Base-by-base conservation (phyloP, 2,888 invertebrate genomes). In the Pomacea canaliculata region DNA sequence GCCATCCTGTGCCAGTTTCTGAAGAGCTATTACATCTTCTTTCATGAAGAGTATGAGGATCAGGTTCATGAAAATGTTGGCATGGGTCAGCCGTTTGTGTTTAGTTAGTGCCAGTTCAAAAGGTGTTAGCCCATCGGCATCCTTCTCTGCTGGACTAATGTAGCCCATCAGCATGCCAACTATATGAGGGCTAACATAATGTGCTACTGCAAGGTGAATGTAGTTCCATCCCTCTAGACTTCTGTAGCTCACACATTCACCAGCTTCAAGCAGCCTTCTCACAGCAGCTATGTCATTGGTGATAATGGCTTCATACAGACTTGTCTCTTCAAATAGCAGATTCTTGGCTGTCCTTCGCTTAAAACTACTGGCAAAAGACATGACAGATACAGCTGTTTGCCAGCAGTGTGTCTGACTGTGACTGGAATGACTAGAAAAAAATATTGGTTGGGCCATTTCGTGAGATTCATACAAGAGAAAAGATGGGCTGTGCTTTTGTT, bases 81-180 rank as follows among this genome's bases (percentile, higher is more conserved):
- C 74, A 48, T 80, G 82, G 63, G 82, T 80, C 12, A 81, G 73
- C 10, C 78, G 77, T 23, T 76, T 77, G 70, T 82, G 80, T 8
- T 79, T 78, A 3, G 76, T 76, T 51, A 83, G 76, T 8, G 82
- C 77, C 12, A 83, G 75, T 66, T 86, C 86, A 48, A 85, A 71
- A 7, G 83, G 82, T 5, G 83, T 82, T 48, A 84, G 73, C 12
- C 86, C 85, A 63, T 84, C 82, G n/a, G 76, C 76, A 73, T 85
- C 83, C 49, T 81, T 68, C 16, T 80, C 51, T 2, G 81, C 77
- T 23, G 85, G 72, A 72, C 85, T 84, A 0, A 83, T 79, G 60
- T 81, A 81, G 18, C 82, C 78, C 19, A 85, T 70, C 8, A 86
- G 81, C 7, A 82, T 76, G 70, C 81, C 80, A 67, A 86, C 78